Conservation (phyloP, 2,113 vertebrate species). For the Cochlearius cochlearius region DNA sequence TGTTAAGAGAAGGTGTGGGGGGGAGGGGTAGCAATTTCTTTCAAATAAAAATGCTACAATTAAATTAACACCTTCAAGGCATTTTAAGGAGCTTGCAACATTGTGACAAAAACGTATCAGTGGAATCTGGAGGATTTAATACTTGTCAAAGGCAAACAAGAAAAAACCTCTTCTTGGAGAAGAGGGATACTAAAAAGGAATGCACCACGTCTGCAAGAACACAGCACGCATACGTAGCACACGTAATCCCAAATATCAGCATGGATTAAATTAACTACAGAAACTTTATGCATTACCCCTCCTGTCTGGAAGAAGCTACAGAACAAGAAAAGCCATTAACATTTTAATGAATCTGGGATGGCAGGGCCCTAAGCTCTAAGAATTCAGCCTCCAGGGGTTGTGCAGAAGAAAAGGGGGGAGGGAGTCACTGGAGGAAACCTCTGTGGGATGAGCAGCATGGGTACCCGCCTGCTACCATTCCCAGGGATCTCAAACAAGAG, state of each 20-base stretch:
- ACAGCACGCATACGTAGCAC: neutral
- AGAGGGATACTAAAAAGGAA: neutral
- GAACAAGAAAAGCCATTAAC: constrained; percentile 40
- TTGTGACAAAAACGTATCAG: neutral
- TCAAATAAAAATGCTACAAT: neutral
- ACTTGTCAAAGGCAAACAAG: neutral
- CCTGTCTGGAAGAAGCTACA: constrained; percentile 34
- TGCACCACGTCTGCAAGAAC: neutral
- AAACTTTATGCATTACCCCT: neutral
- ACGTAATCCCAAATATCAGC: neutral
- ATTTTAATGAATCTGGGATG: constrained; percentile 2
- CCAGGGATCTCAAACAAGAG: neutral
- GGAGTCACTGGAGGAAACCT: neutral
- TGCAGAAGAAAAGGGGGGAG: neutral
- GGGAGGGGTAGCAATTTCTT: neutral
- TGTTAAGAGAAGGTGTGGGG: neutral
- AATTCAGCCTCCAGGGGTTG: neutral
- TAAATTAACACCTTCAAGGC: neutral
- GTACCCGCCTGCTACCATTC: neutral
- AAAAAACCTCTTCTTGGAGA: neutral
- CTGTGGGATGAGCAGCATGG: neutral
- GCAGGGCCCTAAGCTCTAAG: neutral
- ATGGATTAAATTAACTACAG: neutral
- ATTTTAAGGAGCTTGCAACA: neutral
- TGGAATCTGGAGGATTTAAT: neutral